Conservation (phyloP, 1,140 invertebrate genomes). For the Leptopilina clavipes region DNA sequence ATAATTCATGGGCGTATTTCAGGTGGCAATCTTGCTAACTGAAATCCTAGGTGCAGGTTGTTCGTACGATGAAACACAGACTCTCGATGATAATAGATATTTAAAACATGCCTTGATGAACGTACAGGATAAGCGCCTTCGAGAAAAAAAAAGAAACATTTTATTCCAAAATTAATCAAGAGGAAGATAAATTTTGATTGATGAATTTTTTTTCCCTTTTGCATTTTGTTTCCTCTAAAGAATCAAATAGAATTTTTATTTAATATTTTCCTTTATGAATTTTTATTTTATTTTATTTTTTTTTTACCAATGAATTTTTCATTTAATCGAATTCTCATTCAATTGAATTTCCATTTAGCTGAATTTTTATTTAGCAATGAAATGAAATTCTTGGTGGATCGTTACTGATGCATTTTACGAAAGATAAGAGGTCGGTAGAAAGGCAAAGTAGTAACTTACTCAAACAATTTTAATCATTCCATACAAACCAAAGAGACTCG, state of each 20-base stretch:
- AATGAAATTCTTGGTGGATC: not conserved
- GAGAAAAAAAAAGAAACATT: not conserved
- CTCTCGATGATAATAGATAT: slow-evolving; percentile 15
- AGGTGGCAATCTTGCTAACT: slow-evolving; percentile 32
- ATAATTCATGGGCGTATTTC: slow-evolving; percentile 31
- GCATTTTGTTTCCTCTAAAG: no score
- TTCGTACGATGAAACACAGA: slow-evolving; percentile 4
- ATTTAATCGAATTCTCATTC: not conserved
- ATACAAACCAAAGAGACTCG: not conserved
- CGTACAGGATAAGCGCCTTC: not conserved
- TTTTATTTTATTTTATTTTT: no score
- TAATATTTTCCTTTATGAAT: no score
- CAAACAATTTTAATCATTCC: slow-evolving; percentile 12
- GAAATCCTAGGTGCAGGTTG: not conserved
- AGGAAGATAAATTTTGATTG: slow-evolving; percentile 8
- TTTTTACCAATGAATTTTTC: not conserved
- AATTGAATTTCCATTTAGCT: not conserved
- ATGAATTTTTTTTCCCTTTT: slow-evolving; percentile 1
- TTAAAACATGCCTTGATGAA: not conserved
- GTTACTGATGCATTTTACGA: not conserved
- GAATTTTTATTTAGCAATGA: not conserved
- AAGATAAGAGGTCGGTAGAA: not conserved
- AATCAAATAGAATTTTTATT: no score
- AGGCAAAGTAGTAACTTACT: not conserved
- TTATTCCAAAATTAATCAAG: not conserved